Evolutionary conservation across 2,797 vertebrate genomes (phyloP).

Genomic region (Ctenochaetus hawaiiensis): DNA sequence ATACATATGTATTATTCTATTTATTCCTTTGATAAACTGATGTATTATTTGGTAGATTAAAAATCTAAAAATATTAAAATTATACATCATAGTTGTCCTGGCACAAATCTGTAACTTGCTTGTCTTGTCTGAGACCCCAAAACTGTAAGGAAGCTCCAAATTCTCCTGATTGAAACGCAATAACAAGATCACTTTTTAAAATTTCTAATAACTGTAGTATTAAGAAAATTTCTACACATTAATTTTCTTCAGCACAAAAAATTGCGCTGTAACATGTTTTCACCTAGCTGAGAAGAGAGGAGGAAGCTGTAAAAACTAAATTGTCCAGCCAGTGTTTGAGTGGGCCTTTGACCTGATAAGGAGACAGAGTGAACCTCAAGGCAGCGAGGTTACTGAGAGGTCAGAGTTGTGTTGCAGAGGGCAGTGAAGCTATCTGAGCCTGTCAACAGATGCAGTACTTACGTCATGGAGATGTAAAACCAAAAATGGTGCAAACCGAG

Average conservation of each 20-base stretch:
- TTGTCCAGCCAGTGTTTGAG: constrained; percentile 12
- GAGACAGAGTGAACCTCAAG: constrained; percentile 26
- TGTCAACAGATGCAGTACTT: constrained; percentile 2
- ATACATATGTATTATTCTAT: no score
- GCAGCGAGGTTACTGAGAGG: constrained; percentile 51
- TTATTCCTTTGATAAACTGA: no score
- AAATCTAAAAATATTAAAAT: no score
- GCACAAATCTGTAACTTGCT: not conserved
- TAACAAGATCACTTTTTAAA: not conserved
- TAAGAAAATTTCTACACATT: not conserved
- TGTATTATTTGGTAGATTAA: not conserved
- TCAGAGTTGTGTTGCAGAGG: constrained; percentile 41
- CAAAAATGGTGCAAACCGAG: not conserved
- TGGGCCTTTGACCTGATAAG: constrained; percentile 64
- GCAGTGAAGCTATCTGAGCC: constrained; percentile 32
- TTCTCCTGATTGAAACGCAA: not conserved
- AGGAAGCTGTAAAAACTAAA: constrained; percentile 37
- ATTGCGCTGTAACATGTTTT: not conserved
- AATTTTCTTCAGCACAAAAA: not conserved
- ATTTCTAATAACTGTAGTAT: not conserved
- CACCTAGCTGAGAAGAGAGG: constrained; percentile 1
- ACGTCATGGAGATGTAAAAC: constrained; percentile 13
- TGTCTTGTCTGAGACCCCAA: not conserved
- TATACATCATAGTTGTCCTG: no score
- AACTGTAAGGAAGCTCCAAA: not conserved